Evolutionary conservation across 2,888 invertebrate species (phyloP), one percentile per base, ranked within the genome.

Genomic region (Eulithis prunata): DNA sequence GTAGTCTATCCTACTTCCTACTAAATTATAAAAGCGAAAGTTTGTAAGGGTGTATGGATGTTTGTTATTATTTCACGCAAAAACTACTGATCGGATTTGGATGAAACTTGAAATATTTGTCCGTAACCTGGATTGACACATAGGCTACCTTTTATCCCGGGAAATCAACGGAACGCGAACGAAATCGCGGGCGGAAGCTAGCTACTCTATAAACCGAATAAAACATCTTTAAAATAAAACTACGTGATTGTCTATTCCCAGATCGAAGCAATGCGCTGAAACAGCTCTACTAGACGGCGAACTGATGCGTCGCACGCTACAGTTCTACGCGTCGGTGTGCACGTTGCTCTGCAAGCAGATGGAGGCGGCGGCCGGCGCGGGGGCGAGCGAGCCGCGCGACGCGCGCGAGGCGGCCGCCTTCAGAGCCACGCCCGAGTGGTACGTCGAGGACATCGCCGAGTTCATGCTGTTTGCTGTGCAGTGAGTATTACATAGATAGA

Each of bases 371-470:
- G 95, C 72, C 89, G 95, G 90, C 92, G 52, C 94, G 54, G 46
- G 53, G 54, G 14, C 13, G 56, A n/a, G 21, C 8, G 59, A 3
- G 57, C 32, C 41, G 59, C 46, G 8, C 41, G 68, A 57, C 63
- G 75, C 52, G 69, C 68, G 43, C 59, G 38, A 11, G 3, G 93
- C 94, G 46, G 94, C 95, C 74, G 94, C 96, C 76, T 99, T 99
- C 94, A 95, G 96, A 61, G 97, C 98, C 77, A 94, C 98, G 82
- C 99, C 99, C 49, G 99, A 99, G 93, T 99, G 98, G 97, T 98
- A 98, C 87, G 96, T 99, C 75, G 99, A 99, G 90, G 99, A 99
- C 85, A 96, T 99, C 77, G 98, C 99, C 11, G 99, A 99, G 89
- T 98, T 99, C 89, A 94, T 99, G 80, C 95, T 98, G 43, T 98